Evolutionary conservation across 92 coral and sea anemone genomes (phyloP), one percentile per base, ranked within the genome.

Genomic region (Phenganax subtilis): DNA sequence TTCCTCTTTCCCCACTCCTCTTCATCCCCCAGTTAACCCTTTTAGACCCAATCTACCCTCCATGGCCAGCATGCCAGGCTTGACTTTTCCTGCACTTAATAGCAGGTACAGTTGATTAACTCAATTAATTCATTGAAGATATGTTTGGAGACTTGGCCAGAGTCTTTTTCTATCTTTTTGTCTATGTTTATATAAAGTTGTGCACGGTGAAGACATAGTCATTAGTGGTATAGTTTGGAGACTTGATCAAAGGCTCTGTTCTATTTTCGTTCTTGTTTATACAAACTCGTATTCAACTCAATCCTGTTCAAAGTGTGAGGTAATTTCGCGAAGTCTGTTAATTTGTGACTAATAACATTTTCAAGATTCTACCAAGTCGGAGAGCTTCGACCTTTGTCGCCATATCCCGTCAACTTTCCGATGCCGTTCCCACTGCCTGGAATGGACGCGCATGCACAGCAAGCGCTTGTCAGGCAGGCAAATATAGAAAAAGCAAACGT

Each of bases 301-400:
- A 5, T 37, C 47, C 47, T 37, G 47, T 37, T 37, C 47, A 37
- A 37, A 37, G 5, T 5, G 47, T 5, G 47, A 37, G 47, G 47
- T 5, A 37, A 2, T 37, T 37, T 37, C 5, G 47, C 47, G 47
- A 37, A 1, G 11, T 66, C 16, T 61, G n/a, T 7, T 12, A 61
- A 61, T 61, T 61, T 61, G 67, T 7, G n/a, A 61, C 1, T 12
- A 5, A 14, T 14, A 12, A 37, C 47, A 37, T 29, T 66, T 66
- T 66, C 5, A 27, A 66, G 72, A 29, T 66, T 66, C 47, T 76
- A 55, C 54, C 81, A 60, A 57, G 27, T 52, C 9, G 81, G 81
- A 31, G 81, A 76, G 51, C 71, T 76, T 2, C 10, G 69, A 47
- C 52, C 81, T 5, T 31, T 76, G 12, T 44, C 81, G 28, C 81